Evolutionary conservation across 2,113 vertebrate genomes (phyloP), one percentile per base, ranked within the genome.

Genomic region (Phylloscopus trochiloides): DNA sequence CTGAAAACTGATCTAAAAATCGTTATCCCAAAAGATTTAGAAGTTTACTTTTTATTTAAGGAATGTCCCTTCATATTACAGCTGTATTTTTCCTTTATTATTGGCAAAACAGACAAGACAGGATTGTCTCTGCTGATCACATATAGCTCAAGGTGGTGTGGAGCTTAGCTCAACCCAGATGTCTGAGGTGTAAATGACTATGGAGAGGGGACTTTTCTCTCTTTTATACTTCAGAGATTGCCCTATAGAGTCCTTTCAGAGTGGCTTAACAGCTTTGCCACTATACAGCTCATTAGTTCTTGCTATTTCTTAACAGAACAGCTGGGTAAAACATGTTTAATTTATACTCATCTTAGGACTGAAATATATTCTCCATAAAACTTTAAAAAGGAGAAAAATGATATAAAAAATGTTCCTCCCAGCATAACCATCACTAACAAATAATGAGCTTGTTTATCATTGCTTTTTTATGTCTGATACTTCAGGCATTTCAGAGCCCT

Each of bases 361-460:
- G 54, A 97, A 92, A 92, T 86, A 75, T 43, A 91, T 74, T 72
- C 70, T 91, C 55, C 58, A 93, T 94, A 86, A 97, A 97, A 88
- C 32, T 90, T 88, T 93, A 77, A 94, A 96, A 95, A 86, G 76
- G 32, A 73, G 77, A 92, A 95, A 92, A 94, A 80, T 25, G 11
- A 80, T 75, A 81, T 74, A 87, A 86, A 96, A 96, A 88, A 57
- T 85, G 13, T 82, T 95, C 88, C 62, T 52, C 58, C 66, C 71
- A 95, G 59, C 51, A 72, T 84, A 87, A 55, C 63, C 26, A 11
- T 92, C 52, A 82, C 88, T 90, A 95, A 84, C 81, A 90, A 96
- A 91, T 96, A 89, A 95, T 75, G 61, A 84, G 55, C 82, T 78
- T 94, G 91, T 96, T 97, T 96, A 93, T 94, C 90, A 81, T 92